Percentiles rank a stretch among this genome's conserved stretches.
phyloP scores from a whole-genome alignment of 2,797 vertebrate genomes.

The Pangasius mekongensis region DNA sequence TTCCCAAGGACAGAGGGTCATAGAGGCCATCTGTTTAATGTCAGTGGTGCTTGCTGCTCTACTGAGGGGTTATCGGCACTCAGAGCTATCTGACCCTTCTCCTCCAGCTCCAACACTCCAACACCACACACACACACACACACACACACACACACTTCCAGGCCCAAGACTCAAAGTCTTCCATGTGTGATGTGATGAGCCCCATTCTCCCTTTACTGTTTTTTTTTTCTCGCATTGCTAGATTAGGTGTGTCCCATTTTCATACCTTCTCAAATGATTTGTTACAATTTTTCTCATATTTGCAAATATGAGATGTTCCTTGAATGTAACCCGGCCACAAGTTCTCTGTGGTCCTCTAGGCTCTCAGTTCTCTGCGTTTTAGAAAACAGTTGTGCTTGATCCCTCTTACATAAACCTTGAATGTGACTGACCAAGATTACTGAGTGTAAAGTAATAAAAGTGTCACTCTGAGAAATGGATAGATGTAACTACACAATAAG shows the following conservation, averaged over 20 bases:
- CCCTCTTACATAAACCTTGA: slow-evolving; percentile 15
- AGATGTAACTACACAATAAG: slow-evolving; percentile 52
- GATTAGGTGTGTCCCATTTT: neutral
- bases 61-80: slow-evolving; percentile 71
- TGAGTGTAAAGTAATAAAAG: slow-evolving; percentile 45
- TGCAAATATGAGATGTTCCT: neutral
- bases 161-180: slow-evolving; percentile 56
- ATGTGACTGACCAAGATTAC: slow-evolving; percentile 8
- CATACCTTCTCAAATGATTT: neutral
- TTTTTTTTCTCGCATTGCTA: neutral
- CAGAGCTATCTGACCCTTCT: slow-evolving; percentile 65
- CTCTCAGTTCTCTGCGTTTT: neutral
- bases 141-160: slow-evolving; percentile 63
- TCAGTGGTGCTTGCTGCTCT: slow-evolving; percentile 70
- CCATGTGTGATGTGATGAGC: slow-evolving; percentile 64
- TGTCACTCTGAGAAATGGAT: slow-evolving; percentile 49
- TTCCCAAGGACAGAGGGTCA: slow-evolving; percentile 71
- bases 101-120: slow-evolving; percentile 61
- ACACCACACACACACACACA: slow-evolving; percentile 65
- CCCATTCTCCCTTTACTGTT: neutral
- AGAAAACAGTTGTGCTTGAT: neutral
- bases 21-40: slow-evolving; percentile 75
- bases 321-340: neutral
- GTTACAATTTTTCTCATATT: neutral
- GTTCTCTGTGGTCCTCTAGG: neutral